Percentiles rank a stretch among this genome's conserved stretches.
Evolutionary conservation across 2,113 vertebrate genomes (phyloP).

Genomic region (Microcebus griseorufus): DNA sequence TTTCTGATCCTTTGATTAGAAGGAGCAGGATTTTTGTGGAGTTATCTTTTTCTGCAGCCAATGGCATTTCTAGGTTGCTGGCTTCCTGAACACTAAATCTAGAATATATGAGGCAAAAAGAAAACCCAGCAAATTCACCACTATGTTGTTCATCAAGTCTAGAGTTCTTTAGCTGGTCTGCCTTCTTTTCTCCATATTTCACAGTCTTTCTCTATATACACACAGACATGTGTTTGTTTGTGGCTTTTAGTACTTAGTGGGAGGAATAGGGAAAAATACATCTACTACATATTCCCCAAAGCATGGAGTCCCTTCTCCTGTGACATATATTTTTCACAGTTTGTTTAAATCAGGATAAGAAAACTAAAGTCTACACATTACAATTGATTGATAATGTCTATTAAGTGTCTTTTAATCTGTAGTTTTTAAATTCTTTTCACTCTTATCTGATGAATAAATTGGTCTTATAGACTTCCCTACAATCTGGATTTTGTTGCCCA

Average conservation of each 20-base stretch:
- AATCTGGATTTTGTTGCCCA: neutral
- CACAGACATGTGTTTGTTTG: neutral
- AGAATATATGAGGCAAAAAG: neutral
- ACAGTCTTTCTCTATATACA: rapidly evolving
- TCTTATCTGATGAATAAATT: neutral
- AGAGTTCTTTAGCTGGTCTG: neutral
- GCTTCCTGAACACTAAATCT: neutral
- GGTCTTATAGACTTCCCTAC: neutral
- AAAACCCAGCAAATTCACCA: neutral
- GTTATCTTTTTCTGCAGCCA: neutral
- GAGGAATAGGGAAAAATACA: neutral
- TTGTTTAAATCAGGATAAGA: neutral
- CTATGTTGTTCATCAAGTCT: neutral
- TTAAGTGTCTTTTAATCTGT: neutral
- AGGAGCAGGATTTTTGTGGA: no score
- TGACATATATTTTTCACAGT: neutral
- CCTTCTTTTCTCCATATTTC: no score
- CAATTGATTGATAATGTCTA: neutral
- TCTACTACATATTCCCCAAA: neutral
- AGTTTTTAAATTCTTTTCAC: neutral
- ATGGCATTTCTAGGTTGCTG: neutral
- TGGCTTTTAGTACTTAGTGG: neutral
- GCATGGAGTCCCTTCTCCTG: neutral
- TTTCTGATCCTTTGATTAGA: neutral
- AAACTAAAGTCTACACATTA: neutral